phyloP scores from a whole-genome alignment of 23 tunicate species.

The Botrylloides violaceus region DNA sequence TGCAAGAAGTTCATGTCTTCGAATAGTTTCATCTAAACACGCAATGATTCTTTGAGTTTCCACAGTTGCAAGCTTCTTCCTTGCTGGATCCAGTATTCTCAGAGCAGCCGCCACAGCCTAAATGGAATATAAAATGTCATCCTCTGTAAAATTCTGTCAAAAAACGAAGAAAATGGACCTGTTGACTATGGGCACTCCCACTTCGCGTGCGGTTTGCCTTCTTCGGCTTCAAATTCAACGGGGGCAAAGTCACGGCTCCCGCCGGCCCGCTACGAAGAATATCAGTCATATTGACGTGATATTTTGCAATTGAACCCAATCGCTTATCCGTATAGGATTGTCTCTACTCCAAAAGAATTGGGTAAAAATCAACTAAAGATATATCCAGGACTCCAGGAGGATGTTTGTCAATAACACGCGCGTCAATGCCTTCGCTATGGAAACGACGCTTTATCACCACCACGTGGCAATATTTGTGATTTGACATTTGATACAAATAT shows the following conservation, averaged over 20 bases:
- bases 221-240: conserved; percentile 23
- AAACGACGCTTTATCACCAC: background rate
- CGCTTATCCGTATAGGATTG: too few species aligned
- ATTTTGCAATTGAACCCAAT: too few species aligned
- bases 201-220: conserved; percentile 17
- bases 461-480: background rate
- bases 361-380: too few species aligned
- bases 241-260: conserved; percentile 20
- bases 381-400: too few species aligned
- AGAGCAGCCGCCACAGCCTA: conserved; percentile 61
- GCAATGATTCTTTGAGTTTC: conserved; percentile 88
- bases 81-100: conserved; percentile 72
- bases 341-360: too few species aligned
- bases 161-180: conserved; percentile 14
- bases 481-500: too few species aligned
- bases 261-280: background rate
- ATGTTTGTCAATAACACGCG: background rate
- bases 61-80: conserved; percentile 79
- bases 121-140: background rate
- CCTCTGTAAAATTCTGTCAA: background rate
- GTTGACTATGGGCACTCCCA: conserved; percentile 53
- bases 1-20: conserved; percentile 52
- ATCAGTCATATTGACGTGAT: background rate
- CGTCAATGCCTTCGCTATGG: background rate
- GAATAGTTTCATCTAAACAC: conserved; percentile 69